A percentile compares a stretch with the other conserved stretches of the same genome.
Conservation (phyloP, 2,888 invertebrate species). For the Drosophila mayaguana region DNA sequence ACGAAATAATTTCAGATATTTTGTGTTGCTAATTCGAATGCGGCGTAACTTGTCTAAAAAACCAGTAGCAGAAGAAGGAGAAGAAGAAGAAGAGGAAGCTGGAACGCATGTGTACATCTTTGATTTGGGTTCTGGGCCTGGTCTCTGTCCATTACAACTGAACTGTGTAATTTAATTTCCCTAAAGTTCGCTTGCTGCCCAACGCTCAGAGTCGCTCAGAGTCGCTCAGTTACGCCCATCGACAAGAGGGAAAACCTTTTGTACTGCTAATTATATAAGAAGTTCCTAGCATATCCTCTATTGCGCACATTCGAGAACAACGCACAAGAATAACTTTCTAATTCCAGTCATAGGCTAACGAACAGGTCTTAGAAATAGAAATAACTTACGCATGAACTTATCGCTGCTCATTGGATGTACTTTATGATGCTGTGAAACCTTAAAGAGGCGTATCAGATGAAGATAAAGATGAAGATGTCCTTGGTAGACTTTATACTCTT, state of each 20-base stretch:
- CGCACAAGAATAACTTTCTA: constrained; percentile 30
- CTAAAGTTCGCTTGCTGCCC: constrained; percentile 59
- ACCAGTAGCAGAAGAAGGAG: constrained; percentile 1
- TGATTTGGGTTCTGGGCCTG: constrained; percentile 57
- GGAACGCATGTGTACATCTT: constrained; percentile 66
- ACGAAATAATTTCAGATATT: constrained; percentile 79
- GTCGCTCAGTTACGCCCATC: constrained; percentile 38
- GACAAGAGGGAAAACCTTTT: constrained; percentile 65
- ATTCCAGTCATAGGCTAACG: neutral
- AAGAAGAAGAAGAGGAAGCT: constrained; percentile 18
- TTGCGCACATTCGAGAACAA: neutral
- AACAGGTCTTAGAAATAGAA: neutral
- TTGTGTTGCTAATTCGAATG: constrained; percentile 81
- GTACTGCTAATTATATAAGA: constrained; percentile 70
- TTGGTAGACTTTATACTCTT: too few relatives aligned
- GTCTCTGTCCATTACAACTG: constrained; percentile 44
- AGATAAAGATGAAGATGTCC: neutral
- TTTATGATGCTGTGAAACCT: neutral
- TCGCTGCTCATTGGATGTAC: neutral
- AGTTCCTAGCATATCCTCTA: constrained; percentile 20
- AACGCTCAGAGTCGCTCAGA: neutral
- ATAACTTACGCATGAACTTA: neutral
- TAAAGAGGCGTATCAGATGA: neutral
- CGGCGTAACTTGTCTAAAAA: constrained; percentile 62
- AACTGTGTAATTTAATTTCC: constrained; percentile 77